Conservation (phyloP, 64 coral and sea anemone species). For the Montipora efflorescens region DNA sequence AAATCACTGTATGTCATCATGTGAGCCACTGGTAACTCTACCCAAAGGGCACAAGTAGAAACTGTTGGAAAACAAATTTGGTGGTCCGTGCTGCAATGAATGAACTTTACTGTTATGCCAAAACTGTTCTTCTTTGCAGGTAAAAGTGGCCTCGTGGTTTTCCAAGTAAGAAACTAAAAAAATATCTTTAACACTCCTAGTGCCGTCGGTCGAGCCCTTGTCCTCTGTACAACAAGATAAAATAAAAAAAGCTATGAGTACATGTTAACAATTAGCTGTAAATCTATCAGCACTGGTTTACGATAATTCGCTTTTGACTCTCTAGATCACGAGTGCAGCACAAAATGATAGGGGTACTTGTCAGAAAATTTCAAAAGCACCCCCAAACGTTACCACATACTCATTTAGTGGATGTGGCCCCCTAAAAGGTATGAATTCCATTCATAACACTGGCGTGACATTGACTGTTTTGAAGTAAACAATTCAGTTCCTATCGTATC, state of each 20-base stretch:
- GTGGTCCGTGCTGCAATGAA: constrained; percentile 47
- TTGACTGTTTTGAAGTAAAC: neutral
- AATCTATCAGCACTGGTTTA: constrained; percentile 3
- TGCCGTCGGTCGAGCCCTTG: neutral
- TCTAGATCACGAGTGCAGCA: neutral
- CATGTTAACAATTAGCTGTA: neutral
- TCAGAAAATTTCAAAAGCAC: neutral
- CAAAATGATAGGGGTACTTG: neutral
- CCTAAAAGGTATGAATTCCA: neutral
- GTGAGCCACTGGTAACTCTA: constrained; percentile 47
- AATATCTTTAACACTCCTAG: neutral
- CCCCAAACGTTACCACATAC: neutral
- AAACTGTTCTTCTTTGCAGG: constrained; percentile 61
- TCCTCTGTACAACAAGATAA: neutral
- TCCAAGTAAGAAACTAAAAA: neutral
- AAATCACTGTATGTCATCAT: constrained; percentile 23
- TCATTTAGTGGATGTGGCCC: neutral
- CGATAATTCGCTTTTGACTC: neutral
- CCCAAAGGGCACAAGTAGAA: constrained; percentile 56
- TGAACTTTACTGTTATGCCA: constrained; percentile 57
- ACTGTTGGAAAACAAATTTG: constrained; percentile 55
- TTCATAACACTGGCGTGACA: neutral
- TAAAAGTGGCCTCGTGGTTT: constrained; percentile 58
- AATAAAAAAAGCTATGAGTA: neutral
- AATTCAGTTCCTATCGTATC: neutral